Evolutionary conservation across 2,888 invertebrate species (phyloP), one percentile per base, ranked within the genome.

Genomic region (Apamea epomidion): DNA sequence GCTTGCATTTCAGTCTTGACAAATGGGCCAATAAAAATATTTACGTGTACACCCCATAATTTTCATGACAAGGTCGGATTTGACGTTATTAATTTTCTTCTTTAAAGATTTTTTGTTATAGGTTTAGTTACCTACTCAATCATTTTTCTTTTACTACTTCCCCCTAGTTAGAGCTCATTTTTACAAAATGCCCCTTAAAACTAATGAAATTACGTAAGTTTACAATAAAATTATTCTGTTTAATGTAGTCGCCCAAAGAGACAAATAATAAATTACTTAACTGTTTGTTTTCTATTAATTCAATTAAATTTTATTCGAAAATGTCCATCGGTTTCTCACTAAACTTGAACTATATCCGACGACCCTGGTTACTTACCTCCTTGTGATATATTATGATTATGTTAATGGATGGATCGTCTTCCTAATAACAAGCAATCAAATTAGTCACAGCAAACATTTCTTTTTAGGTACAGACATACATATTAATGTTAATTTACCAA

Each of bases 1-100:
- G 65, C n/a, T 74, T 51, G n/a, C 60, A 45, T 68, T 62, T 37
- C 14, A 60, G 16, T 37, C 45, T 68, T 76, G 82, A 74, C 58
- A 82, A 84, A 82, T 64, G 45, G 64, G 14, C 37, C 70, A 65
- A 64, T 82, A 69, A 81, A 81, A 81, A 81, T 81, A 85, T 76
- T 84, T 79, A 72, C 70, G 21, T 83, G 75, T 75, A 67, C 65
- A 70, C 76, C 51, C 29, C n/a, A 83, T 85, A 48, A 76, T 76
- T 83, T 82, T 73, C 5, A 67, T 72, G 32, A 75, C 67, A 84
- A 82, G 84, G 79, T 81, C 78, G 85, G 67, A 75, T 75, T 70
- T 81, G 71, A 80, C 48, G 81, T 54, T 25, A 78, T 83, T 65
- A 64, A 64, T 2, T 69, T 42, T 42, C 21, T 68, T 60, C 72